Evolutionary conservation across 2,888 invertebrate genomes (phyloP), one percentile per base, ranked within the genome.

Genomic region (Calameuta idolon): DNA sequence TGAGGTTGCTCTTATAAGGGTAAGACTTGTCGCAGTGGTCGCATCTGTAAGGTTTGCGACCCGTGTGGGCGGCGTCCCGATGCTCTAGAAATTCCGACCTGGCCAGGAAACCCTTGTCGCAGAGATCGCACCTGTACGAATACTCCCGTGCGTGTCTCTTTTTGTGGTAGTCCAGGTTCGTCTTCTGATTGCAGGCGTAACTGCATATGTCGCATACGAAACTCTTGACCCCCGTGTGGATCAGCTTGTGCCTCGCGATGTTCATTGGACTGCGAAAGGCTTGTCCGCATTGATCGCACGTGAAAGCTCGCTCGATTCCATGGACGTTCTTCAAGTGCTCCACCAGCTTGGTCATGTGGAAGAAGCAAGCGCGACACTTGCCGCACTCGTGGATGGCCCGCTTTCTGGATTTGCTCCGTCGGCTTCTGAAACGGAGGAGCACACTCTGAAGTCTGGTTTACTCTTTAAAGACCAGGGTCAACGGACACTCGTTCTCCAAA

Each of bases 241-340:
- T 89, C 15, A 88, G 76, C 76, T 89, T 90, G 85, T 90, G 90
- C 11, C 90, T 87, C 1, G 86, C 84, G 79, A 89, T 89, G 80
- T 89, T 89, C 82, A 87, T 85, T 0, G 90, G 87, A 37, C 85
- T 86, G 33, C 87, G 83, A 79, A 90, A 87, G 1, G 87, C 85
- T 69, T 89, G 85, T 15, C 85, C 86, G 77, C 89, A 90, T 34
- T 88, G 85, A 83, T 89, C 85, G 80, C 90, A 90, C 76, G 85
- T 87, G 81, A 89, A 89, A 4, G 88, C 89, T 11, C 87, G 83
- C 37, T 89, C 87, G 80, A 89, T 89, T 9, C 84, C 86, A 76
- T 89, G 89, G 3, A 83, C 81, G 40, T 89, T 89, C 79, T 91
- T 92, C 80, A 89, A 83, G 74, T 92, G 92, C 79, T 91, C 91